A percentile compares a stretch with the other conserved stretches of the same genome.
phyloP scores from a whole-genome alignment of 2,113 vertebrate species.

The Alethe castanea region DNA sequence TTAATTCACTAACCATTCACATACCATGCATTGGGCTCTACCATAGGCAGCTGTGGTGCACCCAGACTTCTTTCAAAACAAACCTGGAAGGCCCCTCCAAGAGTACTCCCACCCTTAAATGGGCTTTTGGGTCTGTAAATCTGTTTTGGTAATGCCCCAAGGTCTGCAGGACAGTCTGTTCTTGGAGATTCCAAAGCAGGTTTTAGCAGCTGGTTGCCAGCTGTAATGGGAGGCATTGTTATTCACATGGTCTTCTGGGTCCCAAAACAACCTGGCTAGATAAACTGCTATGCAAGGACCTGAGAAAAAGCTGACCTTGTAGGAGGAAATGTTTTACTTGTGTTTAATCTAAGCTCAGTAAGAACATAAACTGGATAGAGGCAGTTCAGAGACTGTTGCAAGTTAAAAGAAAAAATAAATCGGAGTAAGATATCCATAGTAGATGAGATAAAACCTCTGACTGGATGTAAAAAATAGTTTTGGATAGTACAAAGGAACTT shows the following conservation, averaged over 20 bases:
- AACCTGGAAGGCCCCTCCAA: neutral
- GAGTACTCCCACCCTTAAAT: neutral
- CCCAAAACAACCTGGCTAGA: neutral
- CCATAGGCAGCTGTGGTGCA: neutral
- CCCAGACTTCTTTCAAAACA: neutral
- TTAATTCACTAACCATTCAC: neutral
- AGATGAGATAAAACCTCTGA: neutral
- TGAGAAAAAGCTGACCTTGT: slow-evolving; percentile 42
- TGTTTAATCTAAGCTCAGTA: neutral
- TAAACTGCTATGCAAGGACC: neutral
- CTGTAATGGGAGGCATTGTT: neutral
- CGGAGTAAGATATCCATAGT: neutral
- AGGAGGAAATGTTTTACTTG: neutral
- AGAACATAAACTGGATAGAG: neutral
- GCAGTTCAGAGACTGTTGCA: neutral
- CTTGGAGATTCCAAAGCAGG: neutral
- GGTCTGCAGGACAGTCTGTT: neutral
- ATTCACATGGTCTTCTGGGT: neutral
- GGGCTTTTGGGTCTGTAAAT: neutral
- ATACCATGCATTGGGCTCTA: neutral
- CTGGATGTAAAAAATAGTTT: neutral
- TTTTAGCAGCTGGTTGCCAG: neutral
- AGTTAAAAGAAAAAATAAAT: neutral
- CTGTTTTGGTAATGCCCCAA: neutral
- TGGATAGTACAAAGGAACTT: neutral